phyloP scores from a whole-genome alignment of 1,140 invertebrate genomes.

The Microplitis mediator region DNA sequence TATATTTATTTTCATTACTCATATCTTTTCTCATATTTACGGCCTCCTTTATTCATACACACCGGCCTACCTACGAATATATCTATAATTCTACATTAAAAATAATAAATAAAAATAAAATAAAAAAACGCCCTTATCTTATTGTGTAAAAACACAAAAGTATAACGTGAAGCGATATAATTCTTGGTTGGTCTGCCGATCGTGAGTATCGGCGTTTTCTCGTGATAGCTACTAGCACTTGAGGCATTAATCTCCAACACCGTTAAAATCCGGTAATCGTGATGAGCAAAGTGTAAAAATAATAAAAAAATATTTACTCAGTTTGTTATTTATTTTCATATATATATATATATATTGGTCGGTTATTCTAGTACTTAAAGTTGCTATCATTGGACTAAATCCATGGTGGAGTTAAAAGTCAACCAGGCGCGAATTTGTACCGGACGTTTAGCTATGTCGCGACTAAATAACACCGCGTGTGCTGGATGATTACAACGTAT shows the following conservation, averaged over 20 bases:
- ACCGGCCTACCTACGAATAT: conserved; percentile 36
- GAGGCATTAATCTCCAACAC: not conserved
- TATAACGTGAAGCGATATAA: conserved; percentile 45
- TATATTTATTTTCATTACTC: conserved; percentile 11
- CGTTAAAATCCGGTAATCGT: not conserved
- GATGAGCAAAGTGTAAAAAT: not conserved
- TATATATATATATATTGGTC: not conserved
- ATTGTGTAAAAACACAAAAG: conserved; percentile 36
- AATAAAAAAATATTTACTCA: not conserved
- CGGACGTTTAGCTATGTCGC: conserved; percentile 6
- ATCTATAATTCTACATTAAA: not conserved
- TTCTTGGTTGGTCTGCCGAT: conserved; percentile 6
- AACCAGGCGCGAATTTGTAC: conserved; percentile 1
- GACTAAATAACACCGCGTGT: not conserved
- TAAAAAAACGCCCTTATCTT: not conserved
- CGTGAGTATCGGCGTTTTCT: conserved; percentile 8
- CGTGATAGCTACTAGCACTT: conserved; percentile 24
- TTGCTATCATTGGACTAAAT: no score
- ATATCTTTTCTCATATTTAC: not conserved
- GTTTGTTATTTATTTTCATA: no score
- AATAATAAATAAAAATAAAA: not conserved
- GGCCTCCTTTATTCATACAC: conserved; percentile 32
- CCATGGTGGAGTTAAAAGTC: no score
- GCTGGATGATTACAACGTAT: conserved; percentile 11
- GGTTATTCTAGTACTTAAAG: not conserved